A percentile compares a stretch with the other conserved stretches of the same genome.
Evolutionary conservation across 1,140 invertebrate species (phyloP).

Genomic region (Drosophila orena): DNA sequence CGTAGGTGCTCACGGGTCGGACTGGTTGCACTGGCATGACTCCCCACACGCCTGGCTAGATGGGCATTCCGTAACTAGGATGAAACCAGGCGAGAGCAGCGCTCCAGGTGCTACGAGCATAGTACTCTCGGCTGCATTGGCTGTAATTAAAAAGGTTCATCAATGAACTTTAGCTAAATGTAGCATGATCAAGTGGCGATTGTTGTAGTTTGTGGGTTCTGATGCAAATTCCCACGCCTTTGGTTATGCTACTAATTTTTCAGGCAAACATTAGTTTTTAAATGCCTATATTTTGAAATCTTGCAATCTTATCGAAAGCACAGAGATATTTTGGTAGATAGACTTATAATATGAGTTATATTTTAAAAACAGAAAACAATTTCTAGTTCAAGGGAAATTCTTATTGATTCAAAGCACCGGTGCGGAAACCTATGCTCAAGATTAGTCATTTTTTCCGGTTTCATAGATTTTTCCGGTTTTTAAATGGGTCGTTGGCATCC

Average conservation of each 20-base stretch:
- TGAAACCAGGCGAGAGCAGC: background rate
- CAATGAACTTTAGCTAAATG: no score
- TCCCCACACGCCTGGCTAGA: slow-evolving; percentile 4
- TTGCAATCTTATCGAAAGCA: no score
- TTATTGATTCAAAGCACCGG: background rate
- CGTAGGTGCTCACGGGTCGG: slow-evolving; percentile 80
- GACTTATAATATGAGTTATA: no score
- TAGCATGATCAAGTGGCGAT: no score
- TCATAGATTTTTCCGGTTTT: slow-evolving; percentile 25
- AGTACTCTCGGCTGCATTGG: slow-evolving; percentile 8
- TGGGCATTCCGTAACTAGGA: slow-evolving; percentile 6
- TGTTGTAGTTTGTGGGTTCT: background rate
- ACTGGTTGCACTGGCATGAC: slow-evolving; percentile 62
- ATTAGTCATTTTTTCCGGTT: slow-evolving; percentile 15
- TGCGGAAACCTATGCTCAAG: slow-evolving; percentile 1
- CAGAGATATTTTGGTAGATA: no score
- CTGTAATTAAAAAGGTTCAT: background rate
- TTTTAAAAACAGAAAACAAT: background rate
- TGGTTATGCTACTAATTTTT: background rate
- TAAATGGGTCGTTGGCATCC: slow-evolving; percentile 29
- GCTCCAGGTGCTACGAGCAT: slow-evolving; percentile 12
- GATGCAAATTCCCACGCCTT: background rate
- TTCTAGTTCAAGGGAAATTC: background rate
- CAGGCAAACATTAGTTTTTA: background rate
- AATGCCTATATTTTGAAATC: background rate